Evolutionary conservation across 2,113 vertebrate genomes (phyloP), one percentile per base, ranked within the genome.

Genomic region (Hydropotes inermis): DNA sequence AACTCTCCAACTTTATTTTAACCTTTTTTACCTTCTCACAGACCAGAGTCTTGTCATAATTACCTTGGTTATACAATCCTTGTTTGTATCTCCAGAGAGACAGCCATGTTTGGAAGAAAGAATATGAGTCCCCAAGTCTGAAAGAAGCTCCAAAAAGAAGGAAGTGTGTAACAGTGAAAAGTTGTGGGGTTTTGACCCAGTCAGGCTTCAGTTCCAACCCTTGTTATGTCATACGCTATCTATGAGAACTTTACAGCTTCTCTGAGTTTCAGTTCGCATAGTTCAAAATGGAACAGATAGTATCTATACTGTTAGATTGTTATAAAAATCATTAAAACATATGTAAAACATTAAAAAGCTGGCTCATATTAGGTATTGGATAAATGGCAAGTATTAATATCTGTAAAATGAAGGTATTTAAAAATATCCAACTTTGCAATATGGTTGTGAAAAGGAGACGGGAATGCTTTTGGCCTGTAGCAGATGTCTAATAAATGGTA

Each of bases 301-400:
- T 45, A 81, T 74, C 92, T 96, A 43, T 30, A 57, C 82, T 90
- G 6, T 55, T 88, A 50, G 67, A 82, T 19, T n/a, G 13, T 94
- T 86, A 52, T 33, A 90, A 82, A 97, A 84, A 86, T 74, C 76
- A 74, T 47, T 87, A 78, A 94, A 92, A 94, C 43, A 89, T 95
- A 50, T 36, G 27, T 70, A 89, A 92, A 87, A 60, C 83, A 82
- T 78, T 39, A 52, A 94, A 95, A 95, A 94, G 45, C 30, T 87
- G 61, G 61, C 16, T 85, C 19, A 60, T 81, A n/a, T 57, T 84
- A 82, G 50, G 13, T 76, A 91, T 21, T 86, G 52, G 93, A 55
- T 89, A 95, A 79, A 92, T 82, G 81, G 36, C 58, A 93, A 93
- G 13, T 55, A 89, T 78, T n/a, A 84, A 36, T 57, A 47, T 70